Conservation (phyloP, 2,888 invertebrate genomes). For the Athrips mouffetella region DNA sequence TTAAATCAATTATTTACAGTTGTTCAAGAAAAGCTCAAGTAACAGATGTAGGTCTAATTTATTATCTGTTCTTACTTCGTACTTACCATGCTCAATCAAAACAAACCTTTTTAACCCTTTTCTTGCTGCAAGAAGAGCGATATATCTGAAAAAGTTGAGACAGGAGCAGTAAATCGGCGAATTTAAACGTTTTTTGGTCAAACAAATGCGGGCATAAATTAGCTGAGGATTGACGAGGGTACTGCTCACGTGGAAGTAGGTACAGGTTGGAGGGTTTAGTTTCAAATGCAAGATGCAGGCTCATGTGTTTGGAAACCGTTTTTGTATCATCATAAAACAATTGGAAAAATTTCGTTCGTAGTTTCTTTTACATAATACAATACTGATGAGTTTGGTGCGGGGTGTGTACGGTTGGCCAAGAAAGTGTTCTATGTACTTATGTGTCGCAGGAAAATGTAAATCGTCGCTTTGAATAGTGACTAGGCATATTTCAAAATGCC, state of each 20-base stretch:
- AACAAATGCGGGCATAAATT: slow-evolving; percentile 71
- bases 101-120: slow-evolving; percentile 14
- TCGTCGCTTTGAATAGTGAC: too few species aligned
- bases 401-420: too few species aligned
- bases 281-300: background rate
- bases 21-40: too few species aligned
- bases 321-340: background rate
- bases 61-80: too few species aligned
- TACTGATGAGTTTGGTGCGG: background rate
- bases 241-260: slow-evolving; percentile 39
- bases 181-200: slow-evolving; percentile 68
- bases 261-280: slow-evolving; percentile 13
- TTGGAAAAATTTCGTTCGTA: too few species aligned
- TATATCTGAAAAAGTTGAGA: slow-evolving; percentile 57
- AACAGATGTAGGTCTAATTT: too few species aligned
- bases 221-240: slow-evolving; percentile 69
- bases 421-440: too few species aligned
- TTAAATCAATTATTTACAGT: too few species aligned
- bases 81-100: slow-evolving; percentile 8
- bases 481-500: too few species aligned
- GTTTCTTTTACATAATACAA: background rate
- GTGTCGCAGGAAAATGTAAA: too few species aligned
- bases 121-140: slow-evolving; percentile 42
- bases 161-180: slow-evolving; percentile 59
- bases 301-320: background rate